A percentile compares a stretch with the other conserved stretches of the same genome.
phyloP scores from a whole-genome alignment of 2,888 invertebrate species.

The Ophion costatus region DNA sequence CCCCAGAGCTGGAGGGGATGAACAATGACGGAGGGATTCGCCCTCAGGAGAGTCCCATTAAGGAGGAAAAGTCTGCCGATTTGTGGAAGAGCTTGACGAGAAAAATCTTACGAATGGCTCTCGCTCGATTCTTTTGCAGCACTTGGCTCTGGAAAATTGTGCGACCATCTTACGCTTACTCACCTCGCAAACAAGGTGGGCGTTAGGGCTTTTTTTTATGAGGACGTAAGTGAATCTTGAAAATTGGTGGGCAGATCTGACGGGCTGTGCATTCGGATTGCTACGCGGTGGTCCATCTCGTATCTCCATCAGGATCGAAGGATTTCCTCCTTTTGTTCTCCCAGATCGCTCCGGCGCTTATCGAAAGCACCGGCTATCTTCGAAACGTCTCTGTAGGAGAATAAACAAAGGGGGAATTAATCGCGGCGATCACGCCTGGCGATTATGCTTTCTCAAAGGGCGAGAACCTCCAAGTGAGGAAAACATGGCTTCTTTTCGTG shows the following conservation, averaged over 20 bases:
- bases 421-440: neutral
- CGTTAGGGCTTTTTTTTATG: neutral
- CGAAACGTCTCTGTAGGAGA: neutral
- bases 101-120: slow-evolving; percentile 63
- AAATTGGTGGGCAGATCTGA: neutral
- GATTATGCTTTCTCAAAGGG: neutral
- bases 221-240: neutral
- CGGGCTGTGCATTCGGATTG: neutral
- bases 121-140: slow-evolving; percentile 15
- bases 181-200: neutral
- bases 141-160: slow-evolving; percentile 43
- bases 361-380: neutral
- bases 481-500: too few species aligned
- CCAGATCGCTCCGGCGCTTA: neutral
- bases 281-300: neutral
- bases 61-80: slow-evolving; percentile 57
- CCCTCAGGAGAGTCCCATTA: slow-evolving; percentile 36
- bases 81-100: slow-evolving; percentile 56
- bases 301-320: slow-evolving; percentile 4
- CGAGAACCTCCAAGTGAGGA: too few species aligned
- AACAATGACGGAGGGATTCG: neutral
- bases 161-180: slow-evolving; percentile 13
- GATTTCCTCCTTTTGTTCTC: neutral
- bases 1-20: neutral
- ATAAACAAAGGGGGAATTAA: neutral